Evolutionary conservation across 2,888 invertebrate genomes (phyloP).

Genomic region (Graphium colonna): DNA sequence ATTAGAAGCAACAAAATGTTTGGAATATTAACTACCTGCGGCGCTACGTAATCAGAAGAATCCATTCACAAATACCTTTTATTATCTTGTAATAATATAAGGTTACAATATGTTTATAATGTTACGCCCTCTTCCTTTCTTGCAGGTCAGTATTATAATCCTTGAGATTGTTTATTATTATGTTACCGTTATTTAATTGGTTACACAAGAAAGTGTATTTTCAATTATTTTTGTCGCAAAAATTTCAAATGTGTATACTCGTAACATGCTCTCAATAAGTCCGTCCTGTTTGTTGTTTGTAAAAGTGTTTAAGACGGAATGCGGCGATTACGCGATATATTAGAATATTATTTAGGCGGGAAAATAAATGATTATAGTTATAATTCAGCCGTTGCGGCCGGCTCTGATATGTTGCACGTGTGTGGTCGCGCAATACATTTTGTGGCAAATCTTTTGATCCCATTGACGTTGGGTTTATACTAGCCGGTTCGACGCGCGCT

Average conservation of each 20-base stretch:
- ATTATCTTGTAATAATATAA: too few relatives aligned
- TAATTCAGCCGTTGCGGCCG: constrained; percentile 41
- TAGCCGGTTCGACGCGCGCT: constrained; percentile 22
- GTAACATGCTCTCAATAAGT: constrained; percentile 27
- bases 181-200: too few relatives aligned
- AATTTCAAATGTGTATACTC: constrained; percentile 2
- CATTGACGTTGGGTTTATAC: constrained; percentile 36
- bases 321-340: constrained; percentile 40
- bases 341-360: constrained; percentile 38
- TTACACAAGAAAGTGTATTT: too few relatives aligned
- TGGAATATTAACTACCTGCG: too few relatives aligned
- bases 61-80: too few relatives aligned
- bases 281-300: constrained; percentile 27
- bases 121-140: too few relatives aligned
- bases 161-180: too few relatives aligned
- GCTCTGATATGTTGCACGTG: constrained; percentile 44
- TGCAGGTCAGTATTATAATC: too few relatives aligned
- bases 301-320: constrained; percentile 31
- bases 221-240: neutral
- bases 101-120: too few relatives aligned
- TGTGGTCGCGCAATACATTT: constrained; percentile 38
- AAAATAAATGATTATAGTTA: constrained; percentile 45
- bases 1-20: too few relatives aligned
- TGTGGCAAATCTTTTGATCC: constrained; percentile 48
- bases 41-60: too few relatives aligned